Percentiles rank a stretch among this genome's conserved stretches.
These are phyloP conservation scores for Ditula angustiorana DNA, from an alignment of 2,888 invertebrate species.

Conservation along the genomic window DNA sequence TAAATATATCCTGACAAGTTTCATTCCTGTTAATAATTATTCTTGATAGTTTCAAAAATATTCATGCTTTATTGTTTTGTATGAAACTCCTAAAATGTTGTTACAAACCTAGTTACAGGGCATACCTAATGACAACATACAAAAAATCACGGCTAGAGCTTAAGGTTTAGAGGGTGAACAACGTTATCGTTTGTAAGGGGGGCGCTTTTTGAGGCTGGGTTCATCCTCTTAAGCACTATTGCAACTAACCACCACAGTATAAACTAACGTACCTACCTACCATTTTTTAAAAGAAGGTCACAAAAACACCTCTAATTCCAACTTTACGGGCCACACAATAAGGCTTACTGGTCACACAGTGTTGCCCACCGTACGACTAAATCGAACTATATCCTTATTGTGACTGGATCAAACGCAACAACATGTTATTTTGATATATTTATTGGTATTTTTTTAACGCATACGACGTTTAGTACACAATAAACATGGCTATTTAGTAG, in stretches of 20 bases:
- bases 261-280: conserved; percentile 21
- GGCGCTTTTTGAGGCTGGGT: no score
- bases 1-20: no score
- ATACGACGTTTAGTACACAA: conserved; percentile 71
- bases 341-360: background rate
- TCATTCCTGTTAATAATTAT: no score
- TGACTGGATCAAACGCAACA: conserved; percentile 54
- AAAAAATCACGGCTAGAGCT: no score
- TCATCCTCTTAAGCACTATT: background rate
- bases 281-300: conserved; percentile 35
- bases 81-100: no score
- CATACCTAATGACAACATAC: no score
- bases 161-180: no score
- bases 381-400: conserved; percentile 40
- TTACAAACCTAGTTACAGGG: no score
- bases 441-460: conserved; percentile 70
- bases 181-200: no score
- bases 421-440: conserved; percentile 69
- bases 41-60: no score
- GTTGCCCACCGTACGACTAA: conserved; percentile 28
- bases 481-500: conserved; percentile 80
- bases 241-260: background rate
- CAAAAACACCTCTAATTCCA: background rate
- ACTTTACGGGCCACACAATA: background rate
- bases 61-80: no score